Base-by-base conservation (phyloP, 2,888 invertebrate genomes). In the Epinotia ramella region DNA sequence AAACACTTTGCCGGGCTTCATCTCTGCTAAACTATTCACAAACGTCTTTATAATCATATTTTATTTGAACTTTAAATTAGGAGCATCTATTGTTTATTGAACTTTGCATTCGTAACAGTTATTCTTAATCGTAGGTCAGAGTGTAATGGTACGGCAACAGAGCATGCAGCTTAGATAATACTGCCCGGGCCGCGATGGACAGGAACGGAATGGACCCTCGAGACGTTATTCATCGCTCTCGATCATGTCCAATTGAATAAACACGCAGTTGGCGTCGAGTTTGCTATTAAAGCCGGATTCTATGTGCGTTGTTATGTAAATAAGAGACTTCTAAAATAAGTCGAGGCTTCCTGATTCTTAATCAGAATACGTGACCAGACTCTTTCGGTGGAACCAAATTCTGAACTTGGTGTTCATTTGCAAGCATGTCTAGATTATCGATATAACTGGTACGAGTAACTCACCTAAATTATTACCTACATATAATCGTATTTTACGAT, bases 191-290 rank as follows among this genome's bases (percentile, higher is more conserved):
- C 16, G 16, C 16, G 16, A n/a, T 49, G 49, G 49, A 49, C 18
- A 67, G 75, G 60, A 60, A 53, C 56, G 71, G 56, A 62, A 59
- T 80, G 81, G 83, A 84, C 86, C 85, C 83, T 85, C 83, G 85
- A 88, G 87, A 85, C 84, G 86, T 87, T 87, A 90, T 87, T 88
- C 89, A 90, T 88, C 88, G 88, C 84, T 86, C 87, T 88, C 88
- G 89, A 90, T 91, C 87, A 86, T 80, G 81, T 86, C 91, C 91
- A 92, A 93, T 92, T 92, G 93, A 91, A 92, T 92, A 92, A 92
- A 91, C 86, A 87, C 86, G 83, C 83, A 82, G 88, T 84, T 87
- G 88, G 84, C 84, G 85, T 83, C 81, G 87, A 84, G 80, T 82
- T 85, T 81, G 81, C 82, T 83, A 86, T 86, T 86, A 86, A 83